Evolutionary conservation across 2,797 vertebrate genomes (phyloP).

Genomic region (Champsocephalus gunnari): DNA sequence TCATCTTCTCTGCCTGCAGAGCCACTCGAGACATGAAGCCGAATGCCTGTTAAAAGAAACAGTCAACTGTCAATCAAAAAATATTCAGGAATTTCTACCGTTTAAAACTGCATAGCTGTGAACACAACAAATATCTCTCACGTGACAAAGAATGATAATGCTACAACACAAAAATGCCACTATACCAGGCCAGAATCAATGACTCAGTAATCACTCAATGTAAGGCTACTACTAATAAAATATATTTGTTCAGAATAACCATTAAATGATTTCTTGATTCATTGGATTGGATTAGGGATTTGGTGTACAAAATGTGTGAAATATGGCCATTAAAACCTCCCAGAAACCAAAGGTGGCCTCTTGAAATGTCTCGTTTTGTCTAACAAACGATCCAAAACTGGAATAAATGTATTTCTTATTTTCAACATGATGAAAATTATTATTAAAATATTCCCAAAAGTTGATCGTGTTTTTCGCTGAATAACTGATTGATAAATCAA

Average conservation of each 20-base stretch:
- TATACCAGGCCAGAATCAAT: neutral
- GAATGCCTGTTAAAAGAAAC: slow-evolving; percentile 87
- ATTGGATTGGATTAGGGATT: neutral
- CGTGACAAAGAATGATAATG: neutral
- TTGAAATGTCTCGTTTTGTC: neutral
- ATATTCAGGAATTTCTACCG: neutral
- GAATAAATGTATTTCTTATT: neutral
- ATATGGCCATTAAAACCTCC: neutral
- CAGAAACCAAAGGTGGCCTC: neutral
- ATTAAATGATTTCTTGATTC: neutral
- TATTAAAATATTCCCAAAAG: neutral
- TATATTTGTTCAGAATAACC: too few relatives aligned
- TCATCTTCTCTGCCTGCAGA: slow-evolving; percentile 97
- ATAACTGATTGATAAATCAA: neutral
- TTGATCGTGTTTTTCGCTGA: neutral
- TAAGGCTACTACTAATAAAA: too few relatives aligned
- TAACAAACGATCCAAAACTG: neutral
- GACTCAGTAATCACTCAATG: too few relatives aligned
- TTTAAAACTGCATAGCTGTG: neutral
- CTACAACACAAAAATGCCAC: neutral
- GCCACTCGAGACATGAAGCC: slow-evolving; percentile 97
- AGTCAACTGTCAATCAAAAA: slow-evolving; percentile 42
- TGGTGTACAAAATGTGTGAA: neutral
- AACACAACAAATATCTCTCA: neutral
- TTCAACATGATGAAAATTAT: neutral